phyloP scores from a whole-genome alignment of 2,797 vertebrate species.

The Lepus townsendii region DNA sequence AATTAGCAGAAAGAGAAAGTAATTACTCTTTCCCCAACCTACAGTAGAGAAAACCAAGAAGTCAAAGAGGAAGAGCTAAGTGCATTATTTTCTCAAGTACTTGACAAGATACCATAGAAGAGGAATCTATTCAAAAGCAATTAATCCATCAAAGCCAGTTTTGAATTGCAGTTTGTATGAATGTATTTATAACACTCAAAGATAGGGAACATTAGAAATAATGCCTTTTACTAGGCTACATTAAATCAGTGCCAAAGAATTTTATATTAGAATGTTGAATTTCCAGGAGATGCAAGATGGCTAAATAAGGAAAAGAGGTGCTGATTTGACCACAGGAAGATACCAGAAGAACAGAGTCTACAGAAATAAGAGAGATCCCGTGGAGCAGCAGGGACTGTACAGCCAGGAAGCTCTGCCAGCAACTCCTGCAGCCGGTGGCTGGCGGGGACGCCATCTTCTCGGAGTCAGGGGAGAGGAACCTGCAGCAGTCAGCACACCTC shows the following conservation, averaged over 20 bases:
- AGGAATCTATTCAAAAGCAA: conserved; percentile 35
- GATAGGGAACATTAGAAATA: background rate
- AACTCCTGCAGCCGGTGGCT: too few species aligned
- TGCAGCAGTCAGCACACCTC: too few species aligned
- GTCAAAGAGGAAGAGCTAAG: conserved; percentile 43
- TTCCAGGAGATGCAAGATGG: background rate
- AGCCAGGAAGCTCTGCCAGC: too few species aligned
- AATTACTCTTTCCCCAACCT: background rate
- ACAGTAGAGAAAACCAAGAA: conserved; percentile 48
- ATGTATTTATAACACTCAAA: conserved; percentile 45
- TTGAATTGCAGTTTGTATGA: conserved; percentile 17
- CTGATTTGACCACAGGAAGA: too few species aligned
- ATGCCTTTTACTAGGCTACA: background rate
- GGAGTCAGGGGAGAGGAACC: too few species aligned
- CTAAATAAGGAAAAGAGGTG: too few species aligned
- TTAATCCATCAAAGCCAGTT: background rate
- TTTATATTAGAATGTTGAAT: conserved; percentile 42
- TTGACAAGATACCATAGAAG: background rate
- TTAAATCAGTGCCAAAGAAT: conserved; percentile 16
- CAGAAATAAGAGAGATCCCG: too few species aligned
- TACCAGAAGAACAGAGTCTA: too few species aligned
- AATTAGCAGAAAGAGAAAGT: conserved; percentile 53
- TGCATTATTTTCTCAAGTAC: conserved; percentile 13
- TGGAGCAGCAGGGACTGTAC: too few species aligned
- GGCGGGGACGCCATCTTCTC: too few species aligned